These are phyloP conservation scores for Patella caerulea DNA, from an alignment of 2,888 invertebrate genomes.

Conservation along the genomic window DNA sequence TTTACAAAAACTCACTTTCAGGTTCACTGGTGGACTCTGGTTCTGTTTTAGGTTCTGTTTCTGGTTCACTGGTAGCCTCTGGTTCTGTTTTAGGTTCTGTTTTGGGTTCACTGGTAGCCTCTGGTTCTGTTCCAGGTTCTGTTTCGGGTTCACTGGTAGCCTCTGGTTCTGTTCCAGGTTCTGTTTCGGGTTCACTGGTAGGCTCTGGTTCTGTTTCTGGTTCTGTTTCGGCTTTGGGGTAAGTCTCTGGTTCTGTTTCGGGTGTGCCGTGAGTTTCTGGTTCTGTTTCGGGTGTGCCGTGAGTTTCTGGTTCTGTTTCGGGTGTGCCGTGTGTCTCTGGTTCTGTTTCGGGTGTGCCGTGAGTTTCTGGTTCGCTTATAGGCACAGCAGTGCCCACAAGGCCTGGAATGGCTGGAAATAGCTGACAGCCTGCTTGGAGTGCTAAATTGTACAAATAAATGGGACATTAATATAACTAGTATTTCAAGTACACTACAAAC, in stretches of 20 bases:
- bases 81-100: slow-evolving; percentile 28
- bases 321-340: slow-evolving; percentile 45
- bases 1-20: slow-evolving; percentile 18
- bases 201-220: slow-evolving; percentile 25
- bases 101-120: slow-evolving; percentile 18
- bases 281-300: slow-evolving; percentile 21
- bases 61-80: slow-evolving; percentile 8
- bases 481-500: no score
- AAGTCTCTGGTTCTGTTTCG: slow-evolving; percentile 61
- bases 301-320: slow-evolving; percentile 13
- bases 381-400: neutral
- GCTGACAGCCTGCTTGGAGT: slow-evolving; percentile 39
- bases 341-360: slow-evolving; percentile 43
- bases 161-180: slow-evolving; percentile 53
- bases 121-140: neutral
- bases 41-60: neutral
- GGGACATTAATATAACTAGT: no score
- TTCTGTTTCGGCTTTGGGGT: slow-evolving; percentile 13
- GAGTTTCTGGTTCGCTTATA: slow-evolving; percentile 60
- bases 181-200: slow-evolving; percentile 40
- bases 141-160: neutral
- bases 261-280: slow-evolving; percentile 12
- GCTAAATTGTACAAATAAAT: slow-evolving; percentile 15
- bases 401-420: slow-evolving; percentile 33
- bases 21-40: slow-evolving; percentile 16